Evolutionary conservation across 2,888 invertebrate species (phyloP).

Genomic region (Ochlodes sylvanus): DNA sequence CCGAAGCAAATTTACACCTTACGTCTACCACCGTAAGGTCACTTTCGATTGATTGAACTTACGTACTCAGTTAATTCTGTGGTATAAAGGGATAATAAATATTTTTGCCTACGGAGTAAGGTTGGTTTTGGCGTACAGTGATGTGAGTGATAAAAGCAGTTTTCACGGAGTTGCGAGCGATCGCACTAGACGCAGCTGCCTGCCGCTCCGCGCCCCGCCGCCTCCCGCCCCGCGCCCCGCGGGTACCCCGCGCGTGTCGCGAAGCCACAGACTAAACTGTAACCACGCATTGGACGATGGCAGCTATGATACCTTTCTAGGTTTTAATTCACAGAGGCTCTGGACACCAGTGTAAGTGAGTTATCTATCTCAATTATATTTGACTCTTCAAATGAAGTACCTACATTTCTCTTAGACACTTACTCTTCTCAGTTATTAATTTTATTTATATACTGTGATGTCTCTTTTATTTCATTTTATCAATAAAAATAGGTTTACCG

Average conservation of each 20-base stretch:
- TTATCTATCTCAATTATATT: too few relatives aligned
- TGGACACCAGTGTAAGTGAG: not conserved
- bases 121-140: constrained; percentile 47
- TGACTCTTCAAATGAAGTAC: too few relatives aligned
- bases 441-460: too few relatives aligned
- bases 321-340: not conserved
- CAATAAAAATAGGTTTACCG: too few relatives aligned
- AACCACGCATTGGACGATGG: constrained; percentile 17
- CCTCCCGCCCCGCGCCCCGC: constrained; percentile 54
- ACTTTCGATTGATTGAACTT: constrained; percentile 29
- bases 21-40: not conserved
- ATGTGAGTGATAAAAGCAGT: constrained; percentile 69
- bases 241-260: constrained; percentile 76
- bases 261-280: constrained; percentile 58
- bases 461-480: too few relatives aligned
- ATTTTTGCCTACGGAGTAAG: constrained; percentile 14
- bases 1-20: constrained; percentile 37
- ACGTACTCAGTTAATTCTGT: constrained; percentile 17
- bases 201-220: constrained; percentile 54
- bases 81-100: not conserved
- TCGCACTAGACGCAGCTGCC: constrained; percentile 81
- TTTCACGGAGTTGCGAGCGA: constrained; percentile 71
- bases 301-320: constrained; percentile 7
- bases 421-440: too few relatives aligned
- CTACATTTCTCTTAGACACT: too few relatives aligned